Evolutionary conservation across 2,888 invertebrate genomes (phyloP).

Genomic region (Carterocephalus palaemon): DNA sequence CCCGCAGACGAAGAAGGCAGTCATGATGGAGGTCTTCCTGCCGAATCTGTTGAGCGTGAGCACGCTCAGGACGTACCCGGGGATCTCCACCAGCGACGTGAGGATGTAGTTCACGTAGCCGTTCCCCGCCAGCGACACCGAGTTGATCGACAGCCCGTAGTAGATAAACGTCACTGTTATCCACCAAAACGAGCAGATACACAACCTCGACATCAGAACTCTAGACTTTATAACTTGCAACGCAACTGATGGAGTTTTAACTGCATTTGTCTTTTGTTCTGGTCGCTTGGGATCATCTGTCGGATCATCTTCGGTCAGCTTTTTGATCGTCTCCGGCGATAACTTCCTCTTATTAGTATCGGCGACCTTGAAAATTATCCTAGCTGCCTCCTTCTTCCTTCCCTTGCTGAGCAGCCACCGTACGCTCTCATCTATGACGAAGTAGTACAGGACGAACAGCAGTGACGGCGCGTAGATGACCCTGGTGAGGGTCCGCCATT

Average conservation of each 20-base stretch:
- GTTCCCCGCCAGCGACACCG: constrained; percentile 85
- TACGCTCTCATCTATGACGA: constrained; percentile 82
- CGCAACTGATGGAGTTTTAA: constrained; percentile 35
- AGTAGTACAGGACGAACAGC: constrained; percentile 80
- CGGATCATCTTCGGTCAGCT: constrained; percentile 36
- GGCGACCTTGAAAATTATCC: constrained; percentile 62
- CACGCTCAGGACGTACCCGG: constrained; percentile 80
- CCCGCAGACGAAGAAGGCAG: constrained; percentile 79
- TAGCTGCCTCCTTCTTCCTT: constrained; percentile 68
- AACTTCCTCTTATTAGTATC: constrained; percentile 60
- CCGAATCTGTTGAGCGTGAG: constrained; percentile 79
- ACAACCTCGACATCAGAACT: constrained; percentile 69
- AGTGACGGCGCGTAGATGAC: constrained; percentile 82
- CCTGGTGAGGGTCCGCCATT: constrained; percentile 82
- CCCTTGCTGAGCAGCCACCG: constrained; percentile 85
- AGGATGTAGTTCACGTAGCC: constrained; percentile 87
- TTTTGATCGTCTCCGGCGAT: constrained; percentile 50
- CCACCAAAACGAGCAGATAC: constrained; percentile 88
- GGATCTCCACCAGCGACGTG: constrained; percentile 81
- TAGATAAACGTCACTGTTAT: constrained; percentile 88
- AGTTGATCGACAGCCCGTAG: constrained; percentile 88
- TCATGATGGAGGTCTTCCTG: constrained; percentile 77
- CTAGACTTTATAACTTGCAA: constrained; percentile 59
- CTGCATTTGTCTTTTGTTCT: not conserved
- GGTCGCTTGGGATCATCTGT: constrained; percentile 16